Evolutionary conservation across 2,888 invertebrate genomes (phyloP).

Genomic region (Subacronicta megacephala): DNA sequence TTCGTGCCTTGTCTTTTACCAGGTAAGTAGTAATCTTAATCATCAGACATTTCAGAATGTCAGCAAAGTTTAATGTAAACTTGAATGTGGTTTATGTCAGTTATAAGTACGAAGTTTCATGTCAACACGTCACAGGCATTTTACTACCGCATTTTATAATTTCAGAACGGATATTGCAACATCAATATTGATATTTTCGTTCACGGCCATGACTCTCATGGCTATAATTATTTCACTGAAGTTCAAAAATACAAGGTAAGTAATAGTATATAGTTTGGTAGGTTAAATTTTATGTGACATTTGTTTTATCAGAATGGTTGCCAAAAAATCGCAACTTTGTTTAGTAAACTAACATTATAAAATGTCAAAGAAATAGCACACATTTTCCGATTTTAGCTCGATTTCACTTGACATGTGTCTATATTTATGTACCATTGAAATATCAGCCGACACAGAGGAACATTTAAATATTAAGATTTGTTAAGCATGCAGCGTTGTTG

Average conservation of each 20-base stretch:
- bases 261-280: too few species aligned
- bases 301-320: background rate
- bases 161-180: conserved; percentile 58
- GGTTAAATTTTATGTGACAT: background rate
- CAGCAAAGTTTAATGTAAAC: conserved; percentile 8
- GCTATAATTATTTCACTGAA: conserved; percentile 14
- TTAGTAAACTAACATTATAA: conserved; percentile 20
- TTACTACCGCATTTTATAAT: conserved; percentile 46
- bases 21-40: too few species aligned
- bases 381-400: conserved; percentile 58
- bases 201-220: conserved; percentile 58
- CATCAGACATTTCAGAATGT: too few species aligned
- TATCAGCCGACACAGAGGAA: conserved; percentile 69
- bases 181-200: conserved; percentile 55
- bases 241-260: conserved; percentile 11
- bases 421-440: conserved; percentile 65
- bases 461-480: conserved; percentile 76
- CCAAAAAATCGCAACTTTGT: conserved; percentile 2
- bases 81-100: conserved; percentile 16
- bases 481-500: conserved; percentile 65
- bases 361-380: conserved; percentile 39
- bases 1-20: too few species aligned
- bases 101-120: conserved; percentile 32
- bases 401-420: conserved; percentile 63
- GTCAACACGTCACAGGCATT: conserved; percentile 14